These are phyloP conservation scores for Glossosoma conforme DNA, from an alignment of 1,140 invertebrate genomes.

Conservation along the genomic window DNA sequence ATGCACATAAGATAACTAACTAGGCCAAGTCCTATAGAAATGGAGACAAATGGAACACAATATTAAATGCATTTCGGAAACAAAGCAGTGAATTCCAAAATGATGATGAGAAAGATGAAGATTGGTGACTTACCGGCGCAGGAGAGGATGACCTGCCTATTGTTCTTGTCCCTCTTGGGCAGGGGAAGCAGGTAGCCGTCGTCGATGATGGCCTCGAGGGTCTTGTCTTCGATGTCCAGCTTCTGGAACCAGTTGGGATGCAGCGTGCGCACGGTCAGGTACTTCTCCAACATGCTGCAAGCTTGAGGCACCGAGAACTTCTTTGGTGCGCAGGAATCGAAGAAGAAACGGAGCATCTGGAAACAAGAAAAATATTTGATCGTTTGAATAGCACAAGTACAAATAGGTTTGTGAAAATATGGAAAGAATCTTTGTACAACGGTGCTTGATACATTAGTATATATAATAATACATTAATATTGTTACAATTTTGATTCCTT, in stretches of 20 bases:
- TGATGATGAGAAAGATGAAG: no score
- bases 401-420: no score
- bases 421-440: no score
- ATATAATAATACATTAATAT: no score
- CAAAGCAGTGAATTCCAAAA: no score
- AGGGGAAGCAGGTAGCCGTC: conserved; percentile 77
- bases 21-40: no score
- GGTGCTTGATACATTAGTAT: no score
- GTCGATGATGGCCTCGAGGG: conserved; percentile 71
- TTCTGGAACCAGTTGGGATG: conserved; percentile 81
- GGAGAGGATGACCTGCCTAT: conserved; percentile 69
- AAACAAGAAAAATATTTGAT: conserved; percentile 10
- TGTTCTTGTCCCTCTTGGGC: conserved; percentile 64
- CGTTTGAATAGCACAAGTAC: no score
- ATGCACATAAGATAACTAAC: no score
- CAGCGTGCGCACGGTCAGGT: conserved; percentile 73
- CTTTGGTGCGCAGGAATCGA: conserved; percentile 76
- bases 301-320: conserved; percentile 82
- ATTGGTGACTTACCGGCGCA: conserved; percentile 64
- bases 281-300: conserved; percentile 79
- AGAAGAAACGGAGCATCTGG: conserved; percentile 71
- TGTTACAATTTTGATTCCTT: no score
- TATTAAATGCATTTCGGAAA: no score
- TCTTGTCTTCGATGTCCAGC: conserved; percentile 66
- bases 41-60: no score